Evolutionary conservation across 2,888 invertebrate species (phyloP).

Genomic region (Idaea straminata): DNA sequence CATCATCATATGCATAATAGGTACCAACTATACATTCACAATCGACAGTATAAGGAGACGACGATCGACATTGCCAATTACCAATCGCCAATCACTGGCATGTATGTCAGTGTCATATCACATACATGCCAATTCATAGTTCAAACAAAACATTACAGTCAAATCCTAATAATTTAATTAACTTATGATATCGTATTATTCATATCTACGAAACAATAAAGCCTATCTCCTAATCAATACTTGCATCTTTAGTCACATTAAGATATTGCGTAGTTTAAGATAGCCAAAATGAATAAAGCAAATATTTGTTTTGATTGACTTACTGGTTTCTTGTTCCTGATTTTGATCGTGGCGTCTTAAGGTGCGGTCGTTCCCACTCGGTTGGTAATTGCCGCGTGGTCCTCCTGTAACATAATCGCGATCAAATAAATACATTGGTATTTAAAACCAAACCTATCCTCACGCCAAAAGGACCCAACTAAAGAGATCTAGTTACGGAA

Average conservation of each 20-base stretch:
- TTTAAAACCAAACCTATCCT: background rate
- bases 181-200: no score
- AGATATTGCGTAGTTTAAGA: background rate
- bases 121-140: no score
- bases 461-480: background rate
- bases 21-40: no score
- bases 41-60: no score
- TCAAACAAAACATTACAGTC: no score
- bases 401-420: constrained; percentile 43
- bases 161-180: no score
- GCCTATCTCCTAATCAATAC: background rate
- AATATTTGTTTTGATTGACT: constrained; percentile 31
- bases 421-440: constrained; percentile 1
- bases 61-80: background rate
- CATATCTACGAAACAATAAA: no score
- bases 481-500: background rate
- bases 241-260: background rate
- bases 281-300: no score
- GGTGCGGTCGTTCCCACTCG: constrained; percentile 62
- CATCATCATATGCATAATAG: constrained; percentile 8
- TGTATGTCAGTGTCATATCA: background rate
- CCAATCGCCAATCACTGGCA: no score
- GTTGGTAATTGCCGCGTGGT: constrained; percentile 64
- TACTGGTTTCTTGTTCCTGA: constrained; percentile 68
- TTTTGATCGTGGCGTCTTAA: constrained; percentile 68